A percentile compares a stretch with the other conserved stretches of the same genome.
Conservation (phyloP, 1,140 invertebrate species). For the Mactra quadrangularis region DNA sequence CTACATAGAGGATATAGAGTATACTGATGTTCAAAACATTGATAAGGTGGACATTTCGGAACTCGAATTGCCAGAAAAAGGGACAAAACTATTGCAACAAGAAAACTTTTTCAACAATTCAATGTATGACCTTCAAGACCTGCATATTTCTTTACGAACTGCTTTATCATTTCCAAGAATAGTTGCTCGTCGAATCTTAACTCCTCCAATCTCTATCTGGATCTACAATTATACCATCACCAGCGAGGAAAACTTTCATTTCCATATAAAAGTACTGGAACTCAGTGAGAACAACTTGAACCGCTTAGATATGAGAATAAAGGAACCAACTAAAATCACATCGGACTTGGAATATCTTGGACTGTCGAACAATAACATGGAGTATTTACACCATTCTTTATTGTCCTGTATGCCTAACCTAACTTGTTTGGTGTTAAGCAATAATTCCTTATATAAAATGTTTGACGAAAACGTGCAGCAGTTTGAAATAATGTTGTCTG, state of each 20-base stretch:
- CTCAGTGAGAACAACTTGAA: neutral
- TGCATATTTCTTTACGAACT: neutral
- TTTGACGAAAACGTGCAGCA: neutral
- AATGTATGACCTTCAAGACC: neutral
- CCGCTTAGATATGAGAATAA: neutral
- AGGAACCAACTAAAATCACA: neutral
- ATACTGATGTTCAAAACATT: neutral
- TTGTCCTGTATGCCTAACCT: constrained; percentile 1
- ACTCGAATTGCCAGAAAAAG: neutral
- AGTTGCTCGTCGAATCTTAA: neutral
- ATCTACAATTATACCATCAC: neutral
- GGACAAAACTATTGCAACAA: neutral
- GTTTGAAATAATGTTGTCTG: neutral
- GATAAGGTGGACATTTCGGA: neutral
- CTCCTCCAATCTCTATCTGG: neutral
- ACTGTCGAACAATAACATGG: neutral
- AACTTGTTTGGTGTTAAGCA: neutral
- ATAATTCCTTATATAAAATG: neutral
- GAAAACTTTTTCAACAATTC: neutral
- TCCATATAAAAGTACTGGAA: neutral
- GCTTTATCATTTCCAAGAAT: neutral
- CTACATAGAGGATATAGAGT: neutral
- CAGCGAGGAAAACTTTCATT: neutral
- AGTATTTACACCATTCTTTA: neutral
- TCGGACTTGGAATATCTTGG: neutral